Percentiles rank a stretch among this genome's conserved stretches.
Conservation (phyloP, 2,797 vertebrate genomes). For the Echiichthys vipera region DNA sequence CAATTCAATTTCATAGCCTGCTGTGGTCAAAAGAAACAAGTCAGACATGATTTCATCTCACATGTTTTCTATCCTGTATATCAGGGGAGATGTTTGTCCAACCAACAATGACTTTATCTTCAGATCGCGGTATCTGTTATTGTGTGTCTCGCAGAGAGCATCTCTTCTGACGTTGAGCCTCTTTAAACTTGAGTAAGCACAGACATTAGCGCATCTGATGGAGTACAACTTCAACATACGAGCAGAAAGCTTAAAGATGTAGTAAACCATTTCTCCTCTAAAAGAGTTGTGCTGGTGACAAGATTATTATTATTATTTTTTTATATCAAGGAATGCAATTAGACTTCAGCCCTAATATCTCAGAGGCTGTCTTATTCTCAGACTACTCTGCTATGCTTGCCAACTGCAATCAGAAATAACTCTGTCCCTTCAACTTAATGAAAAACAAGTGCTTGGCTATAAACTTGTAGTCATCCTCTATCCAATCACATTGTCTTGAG, state of each 20-base stretch:
- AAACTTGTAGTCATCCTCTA: constrained; percentile 99
- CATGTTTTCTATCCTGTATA: background rate
- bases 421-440: constrained; percentile 99
- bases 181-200: constrained; percentile 55
- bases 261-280: constrained; percentile 94
- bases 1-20: constrained; percentile 47
- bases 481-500: constrained; percentile 99
- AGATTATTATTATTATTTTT: constrained; percentile 84
- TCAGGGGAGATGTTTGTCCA: constrained; percentile 15
- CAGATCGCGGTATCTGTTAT: constrained; percentile 38
- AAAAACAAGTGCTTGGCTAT: constrained; percentile 99
- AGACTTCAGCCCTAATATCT: constrained; percentile 99
- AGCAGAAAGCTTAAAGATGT: constrained; percentile 88
- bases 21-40: constrained; percentile 39
- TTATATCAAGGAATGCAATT: constrained; percentile 99
- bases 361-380: constrained; percentile 96
- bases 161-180: constrained; percentile 27
- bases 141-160: constrained; percentile 25
- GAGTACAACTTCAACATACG: constrained; percentile 55
- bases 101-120: constrained; percentile 33
- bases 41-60: constrained; percentile 4
- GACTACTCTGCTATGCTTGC: constrained; percentile 92
- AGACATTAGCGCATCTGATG: constrained; percentile 72
- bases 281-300: constrained; percentile 96
- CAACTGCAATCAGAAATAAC: constrained; percentile 99